These are phyloP conservation scores for Trinectes maculatus DNA, from an alignment of 2,113 vertebrate species.

Conservation along the genomic window DNA sequence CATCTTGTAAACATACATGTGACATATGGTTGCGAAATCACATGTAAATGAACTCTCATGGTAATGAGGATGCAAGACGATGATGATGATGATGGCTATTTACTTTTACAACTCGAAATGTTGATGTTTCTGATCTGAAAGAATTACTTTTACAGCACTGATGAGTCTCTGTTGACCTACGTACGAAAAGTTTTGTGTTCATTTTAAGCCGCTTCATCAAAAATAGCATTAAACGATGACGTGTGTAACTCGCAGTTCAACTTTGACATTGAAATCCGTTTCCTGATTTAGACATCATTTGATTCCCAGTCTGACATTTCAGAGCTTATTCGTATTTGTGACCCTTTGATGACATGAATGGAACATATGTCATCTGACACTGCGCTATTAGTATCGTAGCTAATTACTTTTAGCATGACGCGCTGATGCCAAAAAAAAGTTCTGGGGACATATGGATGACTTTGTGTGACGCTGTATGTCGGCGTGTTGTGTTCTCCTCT, in stretches of 20 bases:
- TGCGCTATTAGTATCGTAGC: background rate
- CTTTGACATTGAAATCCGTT: background rate
- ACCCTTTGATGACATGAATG: background rate
- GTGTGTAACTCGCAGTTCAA: background rate
- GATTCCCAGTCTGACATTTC: background rate
- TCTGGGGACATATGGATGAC: background rate
- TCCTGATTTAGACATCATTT: background rate
- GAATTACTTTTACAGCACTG: no score
- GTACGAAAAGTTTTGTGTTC: background rate
- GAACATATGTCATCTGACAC: background rate
- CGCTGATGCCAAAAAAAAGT: background rate
- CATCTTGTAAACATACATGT: background rate
- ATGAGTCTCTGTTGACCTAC: no score
- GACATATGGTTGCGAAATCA: no score
- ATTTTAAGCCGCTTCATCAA: background rate
- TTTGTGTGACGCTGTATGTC: conserved; percentile 15
- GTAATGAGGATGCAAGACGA: no score
- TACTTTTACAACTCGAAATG: background rate
- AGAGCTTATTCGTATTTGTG: background rate
- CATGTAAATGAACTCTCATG: no score
- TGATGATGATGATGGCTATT: no score
- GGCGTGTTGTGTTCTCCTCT: conserved; percentile 40
- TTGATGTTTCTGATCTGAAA: no score
- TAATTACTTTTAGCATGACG: background rate
- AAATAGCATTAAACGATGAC: background rate